Evolutionary conservation across 2,113 vertebrate species (phyloP).

Genomic region (Montifringilla adamsi): DNA sequence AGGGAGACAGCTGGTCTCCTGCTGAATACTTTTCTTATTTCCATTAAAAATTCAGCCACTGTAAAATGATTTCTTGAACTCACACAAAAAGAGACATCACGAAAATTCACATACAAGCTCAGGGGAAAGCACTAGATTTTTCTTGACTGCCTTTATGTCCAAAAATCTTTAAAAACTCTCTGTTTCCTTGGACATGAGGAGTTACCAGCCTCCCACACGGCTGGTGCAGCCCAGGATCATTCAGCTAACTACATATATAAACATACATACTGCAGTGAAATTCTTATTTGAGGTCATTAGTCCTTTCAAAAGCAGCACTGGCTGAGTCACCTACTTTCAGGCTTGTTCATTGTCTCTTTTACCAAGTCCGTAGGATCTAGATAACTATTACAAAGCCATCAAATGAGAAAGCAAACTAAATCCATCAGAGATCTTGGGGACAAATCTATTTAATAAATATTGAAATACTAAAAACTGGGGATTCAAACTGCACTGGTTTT

Average conservation of each 20-base stretch:
- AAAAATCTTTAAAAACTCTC: neutral
- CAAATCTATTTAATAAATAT: neutral
- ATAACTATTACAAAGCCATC: neutral
- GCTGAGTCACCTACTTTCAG: neutral
- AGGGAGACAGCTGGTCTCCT: neutral
- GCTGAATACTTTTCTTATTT: neutral
- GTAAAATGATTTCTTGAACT: constrained; percentile 12
- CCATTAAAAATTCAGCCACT: constrained; percentile 35
- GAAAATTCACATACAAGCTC: neutral
- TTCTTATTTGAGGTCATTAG: neutral
- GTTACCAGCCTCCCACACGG: neutral
- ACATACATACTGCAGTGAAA: neutral
- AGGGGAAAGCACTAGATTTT: neutral
- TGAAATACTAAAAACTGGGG: neutral
- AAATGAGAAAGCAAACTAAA: neutral
- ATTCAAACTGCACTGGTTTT: neutral
- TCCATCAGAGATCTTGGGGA: neutral
- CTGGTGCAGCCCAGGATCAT: neutral
- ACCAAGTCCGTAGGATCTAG: neutral
- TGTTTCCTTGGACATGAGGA: neutral
- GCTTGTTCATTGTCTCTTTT: neutral
- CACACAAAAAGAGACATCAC: neutral
- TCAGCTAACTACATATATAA: neutral
- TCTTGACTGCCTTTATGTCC: neutral
- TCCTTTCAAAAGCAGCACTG: neutral